These are phyloP conservation scores for Daphoenositta chrysoptera DNA, from an alignment of 2,113 vertebrate genomes.

Conservation along the genomic window DNA sequence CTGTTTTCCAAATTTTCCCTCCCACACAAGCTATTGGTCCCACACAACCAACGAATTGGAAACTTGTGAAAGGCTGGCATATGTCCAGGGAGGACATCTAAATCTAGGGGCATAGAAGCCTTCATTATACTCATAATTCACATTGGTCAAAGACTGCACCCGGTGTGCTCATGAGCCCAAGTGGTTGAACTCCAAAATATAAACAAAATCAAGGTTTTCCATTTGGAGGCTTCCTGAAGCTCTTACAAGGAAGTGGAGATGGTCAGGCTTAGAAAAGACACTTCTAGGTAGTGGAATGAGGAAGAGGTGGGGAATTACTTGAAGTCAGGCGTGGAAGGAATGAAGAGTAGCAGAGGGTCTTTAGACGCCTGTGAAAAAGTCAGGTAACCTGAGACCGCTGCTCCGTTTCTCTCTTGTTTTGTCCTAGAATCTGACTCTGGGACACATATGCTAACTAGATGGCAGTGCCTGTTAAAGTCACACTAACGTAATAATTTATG, in stretches of 20 bases:
- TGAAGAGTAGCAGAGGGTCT: neutral
- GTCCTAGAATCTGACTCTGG: neutral
- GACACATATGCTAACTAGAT: neutral
- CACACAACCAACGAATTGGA: neutral
- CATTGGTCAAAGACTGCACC: neutral
- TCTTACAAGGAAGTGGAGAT: neutral
- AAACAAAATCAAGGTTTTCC: neutral
- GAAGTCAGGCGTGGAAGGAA: neutral
- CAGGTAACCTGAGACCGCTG: neutral
- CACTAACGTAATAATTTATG: neutral
- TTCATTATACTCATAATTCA: neutral
- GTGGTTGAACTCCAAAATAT: neutral
- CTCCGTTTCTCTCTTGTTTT: neutral
- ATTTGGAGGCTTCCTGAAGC: neutral
- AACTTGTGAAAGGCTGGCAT: neutral
- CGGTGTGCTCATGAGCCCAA: neutral
- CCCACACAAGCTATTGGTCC: neutral
- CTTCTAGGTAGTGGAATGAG: rapidly evolving
- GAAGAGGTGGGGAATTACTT: neutral
- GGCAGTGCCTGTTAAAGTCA: neutral
- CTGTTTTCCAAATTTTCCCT: neutral
- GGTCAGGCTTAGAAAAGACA: neutral
- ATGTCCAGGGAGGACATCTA: neutral
- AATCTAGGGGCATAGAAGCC: neutral
- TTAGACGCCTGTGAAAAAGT: neutral